Evolutionary conservation across 2,797 vertebrate genomes (phyloP).

Genomic region (Pseudocheirus occidentalis): DNA sequence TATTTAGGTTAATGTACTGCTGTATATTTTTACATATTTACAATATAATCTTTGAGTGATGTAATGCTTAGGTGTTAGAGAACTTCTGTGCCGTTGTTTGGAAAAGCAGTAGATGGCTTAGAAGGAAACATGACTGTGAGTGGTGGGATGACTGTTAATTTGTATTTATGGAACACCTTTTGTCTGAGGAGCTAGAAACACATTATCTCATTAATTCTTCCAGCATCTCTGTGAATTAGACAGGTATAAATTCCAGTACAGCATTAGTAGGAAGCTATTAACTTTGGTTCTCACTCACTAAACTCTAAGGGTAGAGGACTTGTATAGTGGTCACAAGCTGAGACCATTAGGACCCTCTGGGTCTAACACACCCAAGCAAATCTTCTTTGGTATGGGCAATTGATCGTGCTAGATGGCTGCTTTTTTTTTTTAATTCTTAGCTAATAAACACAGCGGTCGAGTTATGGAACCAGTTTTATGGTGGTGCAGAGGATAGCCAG

Average conservation of each 20-base stretch:
- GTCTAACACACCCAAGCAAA: slow-evolving; percentile 35
- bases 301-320: not conserved
- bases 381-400: slow-evolving; percentile 54
- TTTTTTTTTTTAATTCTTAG: slow-evolving; percentile 55
- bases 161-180: slow-evolving; percentile 17
- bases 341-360: not conserved
- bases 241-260: not conserved
- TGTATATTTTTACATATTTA: slow-evolving; percentile 80
- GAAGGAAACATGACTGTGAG: not conserved
- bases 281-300: not conserved
- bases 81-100: slow-evolving; percentile 45
- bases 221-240: slow-evolving; percentile 1
- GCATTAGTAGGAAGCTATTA: not conserved
- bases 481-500: slow-evolving; percentile 31
- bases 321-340: not conserved
- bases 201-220: not conserved
- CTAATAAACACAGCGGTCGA: slow-evolving; percentile 59
- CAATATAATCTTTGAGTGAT: slow-evolving; percentile 73
- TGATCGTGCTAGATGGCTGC: slow-evolving; percentile 57
- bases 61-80: slow-evolving; percentile 68
- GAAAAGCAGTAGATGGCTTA: slow-evolving; percentile 33
- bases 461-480: slow-evolving; percentile 43
- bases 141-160: not conserved
- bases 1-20: slow-evolving; percentile 81
- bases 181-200: not conserved